phyloP scores from a whole-genome alignment of 2,888 invertebrate genomes.

The Plebejus anna region DNA sequence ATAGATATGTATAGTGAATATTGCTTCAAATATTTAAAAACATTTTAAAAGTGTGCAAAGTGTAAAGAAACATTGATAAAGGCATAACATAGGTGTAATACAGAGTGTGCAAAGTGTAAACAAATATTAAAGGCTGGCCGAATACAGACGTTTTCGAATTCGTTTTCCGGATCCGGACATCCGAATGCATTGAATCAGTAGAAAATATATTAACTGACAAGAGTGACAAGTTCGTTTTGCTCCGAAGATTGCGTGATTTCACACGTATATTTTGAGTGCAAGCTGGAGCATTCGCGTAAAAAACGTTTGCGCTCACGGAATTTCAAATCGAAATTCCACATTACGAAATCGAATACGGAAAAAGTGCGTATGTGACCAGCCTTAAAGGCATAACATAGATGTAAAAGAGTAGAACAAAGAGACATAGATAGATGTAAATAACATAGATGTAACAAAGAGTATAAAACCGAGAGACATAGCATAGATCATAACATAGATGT shows the following conservation, averaged over 20 bases:
- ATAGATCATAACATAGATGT: constrained; percentile 2
- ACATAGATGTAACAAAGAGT: neutral
- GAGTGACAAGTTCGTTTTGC: too few relatives aligned
- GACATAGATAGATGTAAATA: neutral
- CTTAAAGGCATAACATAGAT: neutral
- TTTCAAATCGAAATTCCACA: too few relatives aligned
- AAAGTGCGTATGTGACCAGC: too few relatives aligned
- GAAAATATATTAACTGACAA: too few relatives aligned
- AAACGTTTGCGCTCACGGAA: too few relatives aligned
- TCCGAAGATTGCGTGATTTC: too few relatives aligned
- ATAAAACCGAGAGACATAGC: neutral
- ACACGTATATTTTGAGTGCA: too few relatives aligned
- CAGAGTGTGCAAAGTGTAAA: neutral
- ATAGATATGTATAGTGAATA: neutral
- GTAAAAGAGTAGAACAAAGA: neutral
- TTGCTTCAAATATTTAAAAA: neutral
- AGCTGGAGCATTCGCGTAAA: too few relatives aligned
- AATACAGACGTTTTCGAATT: too few relatives aligned
- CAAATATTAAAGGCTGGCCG: neutral
- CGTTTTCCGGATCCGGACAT: too few relatives aligned
- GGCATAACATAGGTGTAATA: constrained; percentile 7
- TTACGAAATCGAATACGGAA: too few relatives aligned
- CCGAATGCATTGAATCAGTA: too few relatives aligned
- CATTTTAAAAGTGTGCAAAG: neutral
- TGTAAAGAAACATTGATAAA: neutral